Evolutionary conservation across 2,797 vertebrate genomes (phyloP), one percentile per base, ranked within the genome.

Genomic region (Sarcoramphus papa): DNA sequence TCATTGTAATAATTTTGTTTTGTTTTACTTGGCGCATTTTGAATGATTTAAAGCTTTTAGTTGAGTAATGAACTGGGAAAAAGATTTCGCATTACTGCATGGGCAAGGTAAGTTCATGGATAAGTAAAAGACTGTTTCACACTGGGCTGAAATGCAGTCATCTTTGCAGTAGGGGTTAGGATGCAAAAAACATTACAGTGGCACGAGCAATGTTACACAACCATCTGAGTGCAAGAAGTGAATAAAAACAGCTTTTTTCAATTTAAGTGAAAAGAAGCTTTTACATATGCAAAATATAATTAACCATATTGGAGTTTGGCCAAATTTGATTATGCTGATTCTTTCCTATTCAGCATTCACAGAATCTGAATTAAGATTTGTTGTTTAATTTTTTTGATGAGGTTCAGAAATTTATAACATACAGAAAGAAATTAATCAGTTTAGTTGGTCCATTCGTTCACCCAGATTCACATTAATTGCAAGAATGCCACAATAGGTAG

Each of bases 211-310:
- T 88, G n/a, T 80, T 92, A 65, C 60, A 96, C 81, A 37, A 65
- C 59, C 40, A 54, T 60, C 93, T 92, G 74, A 57, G 48, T 94
- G 89, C 86, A 95, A 92, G 82, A 90, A 97, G 64, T 80, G 84
- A 94, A 90, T 84, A 97, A 97, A 96, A 95, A 95, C 90, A 92
- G n/a, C 73, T 94, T 80, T 95, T 97, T 93, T 69, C 84, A 94
- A 92, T 98, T 78, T 96, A 97, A 96, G 73, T 93, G 89, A 95
- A 96, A 95, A 96, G 68, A 92, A 91, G 85, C 93, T 94, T 85
- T 97, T 97, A 86, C 78, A 92, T 97, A 96, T 96, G 92, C 90
- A 96, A 96, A 95, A 93, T 95, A 89, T 92, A 96, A 97, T 97
- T 97, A 98, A 86, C 57, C 31, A 53, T 94, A 92, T 74, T 98